Evolutionary conservation across 2,797 vertebrate species (phyloP).

Genomic region (Diplodus sargus): DNA sequence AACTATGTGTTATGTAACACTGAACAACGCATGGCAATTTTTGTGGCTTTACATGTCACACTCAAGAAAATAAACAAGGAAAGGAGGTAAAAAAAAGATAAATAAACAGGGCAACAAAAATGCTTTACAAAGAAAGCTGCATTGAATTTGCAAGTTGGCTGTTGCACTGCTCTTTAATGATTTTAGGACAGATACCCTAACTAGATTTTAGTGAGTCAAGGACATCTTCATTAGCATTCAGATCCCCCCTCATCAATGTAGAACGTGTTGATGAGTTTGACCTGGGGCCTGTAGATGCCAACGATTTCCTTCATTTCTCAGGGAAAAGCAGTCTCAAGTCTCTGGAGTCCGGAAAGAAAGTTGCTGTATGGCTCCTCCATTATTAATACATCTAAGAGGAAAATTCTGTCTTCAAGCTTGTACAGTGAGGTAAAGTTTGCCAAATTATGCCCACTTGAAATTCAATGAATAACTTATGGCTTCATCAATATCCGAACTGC

Average conservation of each 20-base stretch:
- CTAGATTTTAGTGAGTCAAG: conserved; percentile 69
- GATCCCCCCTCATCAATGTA: conserved; percentile 67
- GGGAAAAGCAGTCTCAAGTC: conserved; percentile 60
- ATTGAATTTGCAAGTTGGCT: conserved; percentile 29
- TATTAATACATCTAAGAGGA: conserved; percentile 81
- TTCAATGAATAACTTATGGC: conserved; percentile 73
- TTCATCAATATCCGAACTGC: conserved; percentile 51
- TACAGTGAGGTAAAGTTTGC: conserved; percentile 60
- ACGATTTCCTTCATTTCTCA: conserved; percentile 73
- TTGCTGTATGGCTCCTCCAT: conserved; percentile 68
- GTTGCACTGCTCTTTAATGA: conserved; percentile 49
- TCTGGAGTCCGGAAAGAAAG: conserved; percentile 61
- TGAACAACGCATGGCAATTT: neutral
- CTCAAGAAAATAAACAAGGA: conserved; percentile 21
- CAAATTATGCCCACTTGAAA: conserved; percentile 71
- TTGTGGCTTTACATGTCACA: neutral
- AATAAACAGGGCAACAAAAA: conserved; percentile 27
- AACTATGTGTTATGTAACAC: neutral
- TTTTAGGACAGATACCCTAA: conserved; percentile 56
- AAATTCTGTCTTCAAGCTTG: conserved; percentile 78
- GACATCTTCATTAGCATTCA: conserved; percentile 77
- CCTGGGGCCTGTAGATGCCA: conserved; percentile 71
- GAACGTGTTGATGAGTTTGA: conserved; percentile 80
- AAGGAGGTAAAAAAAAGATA: neutral
- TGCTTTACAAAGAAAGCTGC: conserved; percentile 38